Percentiles rank a stretch among this genome's conserved stretches.
These are phyloP conservation scores for Montipora capitata DNA, from an alignment of 92 coral and sea anemone genomes.

Conservation along the genomic window DNA sequence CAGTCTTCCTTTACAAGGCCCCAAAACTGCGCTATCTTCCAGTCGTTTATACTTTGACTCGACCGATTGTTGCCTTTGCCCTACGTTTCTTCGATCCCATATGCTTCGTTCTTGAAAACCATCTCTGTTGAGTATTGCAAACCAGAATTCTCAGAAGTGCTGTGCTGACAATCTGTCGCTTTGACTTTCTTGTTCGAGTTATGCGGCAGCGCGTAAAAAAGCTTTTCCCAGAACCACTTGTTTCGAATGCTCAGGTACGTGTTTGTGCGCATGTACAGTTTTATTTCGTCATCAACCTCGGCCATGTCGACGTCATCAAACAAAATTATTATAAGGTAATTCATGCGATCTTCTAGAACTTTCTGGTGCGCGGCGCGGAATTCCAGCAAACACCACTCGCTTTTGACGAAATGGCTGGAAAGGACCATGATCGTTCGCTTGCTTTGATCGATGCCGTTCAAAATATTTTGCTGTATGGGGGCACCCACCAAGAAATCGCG, in stretches of 20 bases:
- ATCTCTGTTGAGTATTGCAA: constrained; percentile 7
- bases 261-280: constrained; percentile 83
- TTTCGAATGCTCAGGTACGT: constrained; percentile 77
- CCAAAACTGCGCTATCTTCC: too few species aligned
- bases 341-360: constrained; percentile 78
- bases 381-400: constrained; percentile 94
- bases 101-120: constrained; percentile 5
- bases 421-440: constrained; percentile 88
- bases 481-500: constrained; percentile 90
- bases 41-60: not conserved
- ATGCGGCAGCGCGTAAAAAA: constrained; percentile 84
- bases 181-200: not conserved
- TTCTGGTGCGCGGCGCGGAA: constrained; percentile 92
- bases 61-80: not conserved
- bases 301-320: constrained; percentile 83
- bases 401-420: constrained; percentile 78
- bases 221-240: constrained; percentile 93
- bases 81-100: not conserved
- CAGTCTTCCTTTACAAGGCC: too few species aligned
- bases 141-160: constrained; percentile 6
- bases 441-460: constrained; percentile 81
- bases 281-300: constrained; percentile 79
- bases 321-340: constrained; percentile 81
- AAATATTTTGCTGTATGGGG: constrained; percentile 77
- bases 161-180: not conserved